Percentiles rank a stretch among this genome's conserved stretches.
phyloP scores from a whole-genome alignment of 2,888 invertebrate genomes.

The Drosophila mercatorum region DNA sequence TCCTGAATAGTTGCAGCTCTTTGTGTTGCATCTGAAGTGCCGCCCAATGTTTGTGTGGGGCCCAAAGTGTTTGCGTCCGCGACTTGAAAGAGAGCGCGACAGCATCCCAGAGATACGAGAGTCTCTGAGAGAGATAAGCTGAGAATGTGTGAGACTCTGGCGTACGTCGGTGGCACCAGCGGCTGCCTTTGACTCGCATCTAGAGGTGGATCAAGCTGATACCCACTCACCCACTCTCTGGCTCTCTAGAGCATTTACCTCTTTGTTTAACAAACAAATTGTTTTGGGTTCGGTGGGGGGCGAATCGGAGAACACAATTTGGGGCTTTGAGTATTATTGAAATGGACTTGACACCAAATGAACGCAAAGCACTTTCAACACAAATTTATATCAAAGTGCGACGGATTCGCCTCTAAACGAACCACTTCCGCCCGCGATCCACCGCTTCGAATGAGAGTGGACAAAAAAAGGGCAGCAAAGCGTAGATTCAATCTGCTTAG shows the following conservation, averaged over 20 bases:
- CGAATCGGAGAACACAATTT: constrained; percentile 1
- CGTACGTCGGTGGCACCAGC: constrained; percentile 59
- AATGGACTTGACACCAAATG: constrained; percentile 80
- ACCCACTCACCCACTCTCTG: not conserved
- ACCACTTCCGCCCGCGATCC: constrained; percentile 37
- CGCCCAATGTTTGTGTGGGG: constrained; percentile 46
- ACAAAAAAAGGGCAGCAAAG: not conserved
- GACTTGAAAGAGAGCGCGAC: constrained; percentile 53
- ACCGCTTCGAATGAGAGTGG: not conserved
- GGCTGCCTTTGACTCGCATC: constrained; percentile 22
- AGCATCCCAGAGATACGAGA: constrained; percentile 14
- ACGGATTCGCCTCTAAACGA: constrained; percentile 38
- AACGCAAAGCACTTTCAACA: constrained; percentile 53
- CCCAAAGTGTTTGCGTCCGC: constrained; percentile 49
- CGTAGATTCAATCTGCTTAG: constrained; percentile 17
- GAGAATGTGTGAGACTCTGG: constrained; percentile 24
- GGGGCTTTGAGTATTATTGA: constrained; percentile 55
- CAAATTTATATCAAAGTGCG: constrained; percentile 56
- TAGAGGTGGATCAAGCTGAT: constrained; percentile 6
- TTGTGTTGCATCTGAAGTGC: constrained; percentile 34
- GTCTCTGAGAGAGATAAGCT: constrained; percentile 10
- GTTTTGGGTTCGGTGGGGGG: constrained; percentile 26
- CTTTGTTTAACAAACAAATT: constrained; percentile 72
- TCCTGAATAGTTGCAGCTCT: constrained; percentile 25
- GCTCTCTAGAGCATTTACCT: constrained; percentile 43